Evolutionary conservation across 2,888 invertebrate genomes (phyloP), one percentile per base, ranked within the genome.

Genomic region (Ophioninae sp.): DNA sequence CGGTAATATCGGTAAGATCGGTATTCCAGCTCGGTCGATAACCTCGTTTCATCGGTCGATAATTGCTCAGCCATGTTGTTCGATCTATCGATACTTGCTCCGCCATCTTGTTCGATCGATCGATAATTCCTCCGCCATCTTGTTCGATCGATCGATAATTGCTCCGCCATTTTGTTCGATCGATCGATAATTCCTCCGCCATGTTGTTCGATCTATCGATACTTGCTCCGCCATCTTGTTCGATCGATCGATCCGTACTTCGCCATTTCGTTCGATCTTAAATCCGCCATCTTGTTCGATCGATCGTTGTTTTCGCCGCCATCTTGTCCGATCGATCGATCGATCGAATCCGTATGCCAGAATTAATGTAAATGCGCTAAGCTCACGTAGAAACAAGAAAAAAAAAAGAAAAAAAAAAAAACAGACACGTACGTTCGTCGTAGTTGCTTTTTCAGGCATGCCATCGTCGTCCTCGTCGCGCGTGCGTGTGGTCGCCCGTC

Each of bases 361-460:
- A 72, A 23, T 44, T 0, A 13, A 44, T 13, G 5, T 44, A 13
- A 13, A 44, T 44, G 64, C 65, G 70, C 41, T 68, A 73, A 73
- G 81, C 81, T 81, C 83, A 74, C 70, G 81, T 83, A 83, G 81
- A 81, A 72, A 74, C 1, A 50, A 50, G 13, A 50, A 50, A 13
- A 50, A 50, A 50, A 50, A 50, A 83, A 81, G 79, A 72, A 74
- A 13, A 50, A 50, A 50, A 50, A 50, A 30, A 30, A 30, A 30
- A 30, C 30, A 30, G 30, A 30, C 30, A 30, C 56, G 70, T 69
- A 75, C 61, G 67, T 74, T 83, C 80, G 84, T 81, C 79, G 75
- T 81, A 81, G 84, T 81, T 67, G 74, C 65, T 75, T 79, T 72
- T 81, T 67, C 81, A 84, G 81, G 81, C 81, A 81, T 81, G 84